phyloP scores from a whole-genome alignment of 1,140 invertebrate species.

The Nephila pilipes region DNA sequence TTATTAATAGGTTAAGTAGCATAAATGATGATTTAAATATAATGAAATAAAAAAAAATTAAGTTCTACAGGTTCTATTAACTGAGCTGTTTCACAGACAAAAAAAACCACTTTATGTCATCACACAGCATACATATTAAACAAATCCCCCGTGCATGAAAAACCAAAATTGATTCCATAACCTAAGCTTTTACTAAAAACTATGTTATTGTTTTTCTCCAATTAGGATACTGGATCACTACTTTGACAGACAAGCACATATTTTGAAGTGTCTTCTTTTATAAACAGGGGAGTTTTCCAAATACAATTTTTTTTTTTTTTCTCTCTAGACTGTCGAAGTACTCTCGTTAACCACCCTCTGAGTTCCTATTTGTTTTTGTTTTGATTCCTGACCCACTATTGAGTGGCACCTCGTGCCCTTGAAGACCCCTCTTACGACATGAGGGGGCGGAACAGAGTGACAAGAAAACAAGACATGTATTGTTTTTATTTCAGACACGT shows the following conservation, averaged over 20 bases:
- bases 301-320: neutral
- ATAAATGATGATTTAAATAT: no score
- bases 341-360: constrained; percentile 1
- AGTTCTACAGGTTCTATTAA: no score
- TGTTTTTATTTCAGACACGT: constrained; percentile 4
- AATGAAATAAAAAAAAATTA: no score
- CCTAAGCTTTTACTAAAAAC: no score
- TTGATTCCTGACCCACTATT: neutral
- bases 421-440: neutral
- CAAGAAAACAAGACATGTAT: neutral
- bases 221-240: neutral
- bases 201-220: neutral
- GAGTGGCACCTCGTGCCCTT: neutral
- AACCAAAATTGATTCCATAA: no score
- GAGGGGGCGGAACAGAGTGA: neutral
- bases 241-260: neutral
- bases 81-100: no score
- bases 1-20: no score
- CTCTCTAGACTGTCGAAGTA: neutral
- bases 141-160: no score
- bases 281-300: neutral
- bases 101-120: no score
- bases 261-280: neutral
- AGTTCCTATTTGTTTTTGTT: constrained; percentile 3
- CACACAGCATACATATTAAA: no score